Evolutionary conservation across 2,113 vertebrate species (phyloP).

Genomic region (Gadus macrocephalus): DNA sequence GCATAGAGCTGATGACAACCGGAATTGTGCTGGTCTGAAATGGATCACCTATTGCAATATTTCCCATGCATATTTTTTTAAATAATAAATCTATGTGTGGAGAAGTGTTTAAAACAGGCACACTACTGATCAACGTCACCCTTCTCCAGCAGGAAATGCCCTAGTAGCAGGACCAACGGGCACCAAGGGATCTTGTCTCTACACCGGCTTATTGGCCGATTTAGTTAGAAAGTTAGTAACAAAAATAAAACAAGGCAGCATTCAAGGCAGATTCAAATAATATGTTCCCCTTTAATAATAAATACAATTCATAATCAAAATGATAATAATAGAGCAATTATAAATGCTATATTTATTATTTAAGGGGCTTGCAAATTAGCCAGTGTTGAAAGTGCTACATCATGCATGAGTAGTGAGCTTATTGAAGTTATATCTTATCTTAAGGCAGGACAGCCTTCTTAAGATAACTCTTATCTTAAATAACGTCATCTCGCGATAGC

Average conservation of each 20-base stretch:
- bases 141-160: slow-evolving; percentile 5
- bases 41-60: too few species aligned
- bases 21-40: too few species aligned
- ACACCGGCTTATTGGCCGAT: not conserved
- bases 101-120: too few species aligned
- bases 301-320: not conserved
- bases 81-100: too few species aligned
- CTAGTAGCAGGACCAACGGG: not conserved
- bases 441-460: not conserved
- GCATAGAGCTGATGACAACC: too few species aligned
- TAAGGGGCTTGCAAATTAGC: not conserved
- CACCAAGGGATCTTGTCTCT: not conserved
- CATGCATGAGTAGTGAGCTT: slow-evolving; percentile 1
- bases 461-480: not conserved
- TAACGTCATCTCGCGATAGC: not conserved
- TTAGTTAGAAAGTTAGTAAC: slow-evolving; percentile 9
- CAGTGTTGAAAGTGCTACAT: not conserved
- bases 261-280: not conserved
- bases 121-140: not conserved
- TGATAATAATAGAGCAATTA: not conserved
- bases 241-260: slow-evolving; percentile 7
- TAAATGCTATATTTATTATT: not conserved
- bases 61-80: too few species aligned
- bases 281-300: not conserved
- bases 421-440: not conserved